These are phyloP conservation scores for Spheniscus mendiculus DNA, from an alignment of 2,113 vertebrate genomes.

Conservation along the genomic window DNA sequence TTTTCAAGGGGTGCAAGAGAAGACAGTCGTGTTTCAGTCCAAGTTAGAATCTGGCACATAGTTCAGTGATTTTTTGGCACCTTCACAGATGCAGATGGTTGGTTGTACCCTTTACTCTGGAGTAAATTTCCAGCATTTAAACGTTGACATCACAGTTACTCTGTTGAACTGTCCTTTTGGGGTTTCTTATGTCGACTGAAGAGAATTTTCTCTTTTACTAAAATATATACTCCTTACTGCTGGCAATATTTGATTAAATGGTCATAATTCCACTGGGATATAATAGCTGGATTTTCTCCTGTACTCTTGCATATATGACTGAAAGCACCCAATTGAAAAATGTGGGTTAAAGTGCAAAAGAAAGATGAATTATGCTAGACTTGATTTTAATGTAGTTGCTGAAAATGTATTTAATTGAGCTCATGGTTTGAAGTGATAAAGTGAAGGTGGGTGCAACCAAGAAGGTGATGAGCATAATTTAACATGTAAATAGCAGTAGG, in stretches of 20 bases:
- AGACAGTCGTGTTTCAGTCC: background rate
- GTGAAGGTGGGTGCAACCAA: background rate
- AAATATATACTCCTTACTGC: background rate
- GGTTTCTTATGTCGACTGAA: background rate
- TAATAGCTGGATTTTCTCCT: background rate
- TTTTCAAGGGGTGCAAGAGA: background rate
- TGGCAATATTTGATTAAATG: background rate
- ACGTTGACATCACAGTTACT: background rate
- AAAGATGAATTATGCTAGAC: background rate
- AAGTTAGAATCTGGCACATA: background rate
- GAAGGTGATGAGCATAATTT: background rate
- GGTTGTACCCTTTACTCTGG: background rate
- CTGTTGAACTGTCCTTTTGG: background rate
- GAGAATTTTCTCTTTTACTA: background rate
- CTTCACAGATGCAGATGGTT: background rate
- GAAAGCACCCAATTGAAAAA: background rate
- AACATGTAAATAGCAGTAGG: background rate
- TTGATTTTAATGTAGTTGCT: background rate
- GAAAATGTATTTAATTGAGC: background rate
- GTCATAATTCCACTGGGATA: background rate
- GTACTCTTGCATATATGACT: background rate
- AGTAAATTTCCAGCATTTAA: background rate
- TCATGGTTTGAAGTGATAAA: background rate
- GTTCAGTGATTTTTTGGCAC: background rate
- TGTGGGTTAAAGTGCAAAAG: background rate